These are phyloP conservation scores for Upupa epops DNA, from an alignment of 2,113 vertebrate genomes.

Conservation along the genomic window DNA sequence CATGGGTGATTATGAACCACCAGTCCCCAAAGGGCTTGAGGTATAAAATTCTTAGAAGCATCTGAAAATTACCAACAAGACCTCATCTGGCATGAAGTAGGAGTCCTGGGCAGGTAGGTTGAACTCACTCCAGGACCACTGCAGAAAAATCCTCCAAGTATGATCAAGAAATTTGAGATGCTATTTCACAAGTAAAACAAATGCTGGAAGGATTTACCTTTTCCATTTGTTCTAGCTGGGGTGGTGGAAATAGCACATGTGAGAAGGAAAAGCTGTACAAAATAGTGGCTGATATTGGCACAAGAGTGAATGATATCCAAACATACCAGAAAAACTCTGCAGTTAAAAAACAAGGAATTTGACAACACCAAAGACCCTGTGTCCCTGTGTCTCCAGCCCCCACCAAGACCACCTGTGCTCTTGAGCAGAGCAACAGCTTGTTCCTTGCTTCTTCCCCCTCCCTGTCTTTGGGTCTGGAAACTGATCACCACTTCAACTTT, in stretches of 20 bases:
- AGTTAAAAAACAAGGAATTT: neutral
- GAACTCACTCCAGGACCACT: neutral
- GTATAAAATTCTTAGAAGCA: slow-evolving; percentile 40
- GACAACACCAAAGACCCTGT: neutral
- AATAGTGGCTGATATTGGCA: neutral
- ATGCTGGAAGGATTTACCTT: neutral
- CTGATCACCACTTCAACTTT: slow-evolving; percentile 46
- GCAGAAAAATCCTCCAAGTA: neutral
- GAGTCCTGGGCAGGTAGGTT: slow-evolving; percentile 29
- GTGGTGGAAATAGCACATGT: neutral
- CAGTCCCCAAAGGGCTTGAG: neutral
- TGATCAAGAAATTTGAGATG: neutral
- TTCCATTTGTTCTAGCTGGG: rapidly evolving
- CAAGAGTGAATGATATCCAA: neutral
- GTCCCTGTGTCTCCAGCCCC: neutral
- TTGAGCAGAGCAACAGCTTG: neutral
- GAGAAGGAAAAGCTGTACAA: neutral
- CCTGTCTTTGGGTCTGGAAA: neutral
- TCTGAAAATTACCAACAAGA: slow-evolving; percentile 35
- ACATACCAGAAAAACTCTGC: neutral
- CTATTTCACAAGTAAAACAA: slow-evolving; percentile 2
- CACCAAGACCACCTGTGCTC: neutral
- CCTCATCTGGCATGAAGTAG: neutral
- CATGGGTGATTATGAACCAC: slow-evolving; percentile 40
- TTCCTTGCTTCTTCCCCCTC: neutral